Evolutionary conservation across 2,113 vertebrate genomes (phyloP), one percentile per base, ranked within the genome.

Genomic region (Calypte anna): DNA sequence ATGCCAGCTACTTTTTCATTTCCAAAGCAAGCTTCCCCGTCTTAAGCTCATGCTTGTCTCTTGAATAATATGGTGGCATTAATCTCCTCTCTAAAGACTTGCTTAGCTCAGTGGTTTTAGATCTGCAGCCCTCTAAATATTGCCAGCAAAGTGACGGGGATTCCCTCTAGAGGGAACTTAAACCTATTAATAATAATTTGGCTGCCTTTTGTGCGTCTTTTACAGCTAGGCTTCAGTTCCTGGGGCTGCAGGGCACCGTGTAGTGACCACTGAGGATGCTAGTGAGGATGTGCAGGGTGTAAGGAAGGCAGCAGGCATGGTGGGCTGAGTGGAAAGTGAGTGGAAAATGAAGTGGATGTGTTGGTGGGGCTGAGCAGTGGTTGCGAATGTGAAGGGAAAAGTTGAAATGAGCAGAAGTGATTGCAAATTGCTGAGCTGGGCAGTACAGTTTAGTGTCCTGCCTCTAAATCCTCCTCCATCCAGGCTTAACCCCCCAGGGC

Each of bases 41-140:
- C 84, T 82, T 51, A 68, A 92, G 62, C 67, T 94, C 22, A 3
- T 10, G 13, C 38, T 93, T 90, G 90, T 95, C 48, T 90, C 77
- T 80, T 87, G 59, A 89, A 88, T 90, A 89, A 92, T 78, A 38
- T 66, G 82, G 30, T 90, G 85, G 72, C 82, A 80, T 82, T 93
- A 91, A 86, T 93, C 81, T 95, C 36, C 44, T 85, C 76, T 95
- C 88, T 67, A 64, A 91, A 69, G 94, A 80, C 0, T 0, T 86
- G 94, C 92, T 96, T 95, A 90, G 86, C 69, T 91, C 86, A 51
- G 88, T 91, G 85, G 55, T 94, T 95, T 95, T 86, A 88, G 72
- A 88, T 86, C 86, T 91, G 50, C 78, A 94, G 70, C 75, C 91
- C 70, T 89, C 81, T 91, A 86, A 92, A 90, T 94, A 78, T 90